Base-by-base conservation (phyloP, 2,888 invertebrate species). In the Patella ulyssiponensis region DNA sequence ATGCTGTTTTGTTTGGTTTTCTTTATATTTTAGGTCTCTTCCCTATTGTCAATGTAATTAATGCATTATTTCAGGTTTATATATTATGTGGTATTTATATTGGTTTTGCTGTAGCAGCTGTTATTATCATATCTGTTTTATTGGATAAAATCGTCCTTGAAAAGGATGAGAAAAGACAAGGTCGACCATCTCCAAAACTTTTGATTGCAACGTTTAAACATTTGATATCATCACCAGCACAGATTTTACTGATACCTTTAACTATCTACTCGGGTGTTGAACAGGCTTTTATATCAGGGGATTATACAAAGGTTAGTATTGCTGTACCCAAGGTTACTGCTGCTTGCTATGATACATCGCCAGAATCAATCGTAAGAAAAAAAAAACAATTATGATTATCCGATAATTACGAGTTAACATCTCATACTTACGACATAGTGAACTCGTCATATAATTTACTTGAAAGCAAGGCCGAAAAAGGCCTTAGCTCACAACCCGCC, bases 181-280 rank as follows among this genome's bases (percentile, higher is more conserved):
- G 73, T 20, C 79, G 77, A 56, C 82, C 86, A n/a, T 86, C 85
- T 11, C 76, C 82, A 14, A 73, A 79, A 3, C 84, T 88, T n/a
- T 70, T 86, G 17, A 58, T 86, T 1, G 84, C 97, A 20, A 98
- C 98, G 0, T 95, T 96, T 80, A 95, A 95, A 90, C 98, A 98
- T 90, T 93, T 97, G 89, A 96, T 95, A 92, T 96, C 81, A 7
- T 84, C 97, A 91, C 96, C 96, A 0, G 96, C 97, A 90, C 98
- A 98, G 90, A 95, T 98, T 88, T 93, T 98, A 9, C 94, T 99
- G 56, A 97, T 98, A 82, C 98, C 98, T 1, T 95, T 99, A 81
- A 99, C 98, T 0, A 93, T 99, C 75, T 99, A 97, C 95, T 97
- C 98, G 87, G 98, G 98, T 78, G 96, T 99, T 94, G 98, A 98